Percentiles rank a stretch among this genome's conserved stretches.
Evolutionary conservation across 2,797 vertebrate species (phyloP).

Genomic region (Chelon labrosus): DNA sequence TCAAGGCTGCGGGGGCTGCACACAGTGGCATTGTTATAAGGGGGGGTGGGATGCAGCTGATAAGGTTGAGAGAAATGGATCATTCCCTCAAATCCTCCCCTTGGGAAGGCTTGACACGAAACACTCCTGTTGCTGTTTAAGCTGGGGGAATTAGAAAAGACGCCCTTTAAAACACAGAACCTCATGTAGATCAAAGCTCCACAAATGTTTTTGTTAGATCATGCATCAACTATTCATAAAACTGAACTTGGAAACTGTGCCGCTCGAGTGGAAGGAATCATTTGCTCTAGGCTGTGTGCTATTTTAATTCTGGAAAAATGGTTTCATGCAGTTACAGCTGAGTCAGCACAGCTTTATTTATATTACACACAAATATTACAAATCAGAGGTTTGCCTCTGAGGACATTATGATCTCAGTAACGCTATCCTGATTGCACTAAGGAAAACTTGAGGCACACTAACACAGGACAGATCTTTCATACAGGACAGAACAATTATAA

Average conservation of each 20-base stretch:
- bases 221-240: constrained; percentile 9
- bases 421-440: too few relatives aligned
- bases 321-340: background rate
- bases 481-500: background rate
- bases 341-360: background rate
- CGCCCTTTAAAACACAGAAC: constrained; percentile 6
- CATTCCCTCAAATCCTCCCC: constrained; percentile 77
- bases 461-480: background rate
- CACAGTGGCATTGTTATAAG: constrained; percentile 86
- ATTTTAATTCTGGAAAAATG: background rate
- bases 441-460: background rate
- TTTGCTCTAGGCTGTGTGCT: background rate
- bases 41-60: constrained; percentile 76
- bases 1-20: constrained; percentile 72
- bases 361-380: background rate
- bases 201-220: constrained; percentile 1
- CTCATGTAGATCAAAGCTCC: background rate
- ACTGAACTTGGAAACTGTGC: background rate
- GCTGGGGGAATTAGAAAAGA: constrained; percentile 29
- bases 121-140: constrained; percentile 57
- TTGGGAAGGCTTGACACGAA: constrained; percentile 73
- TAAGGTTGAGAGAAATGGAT: constrained; percentile 85
- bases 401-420: background rate
- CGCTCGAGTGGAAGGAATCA: background rate
- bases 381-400: background rate